A percentile compares a stretch with the other conserved stretches of the same genome.
Evolutionary conservation across 2,113 vertebrate species (phyloP).

Genomic region (Rhinopomastus cyanomelas): DNA sequence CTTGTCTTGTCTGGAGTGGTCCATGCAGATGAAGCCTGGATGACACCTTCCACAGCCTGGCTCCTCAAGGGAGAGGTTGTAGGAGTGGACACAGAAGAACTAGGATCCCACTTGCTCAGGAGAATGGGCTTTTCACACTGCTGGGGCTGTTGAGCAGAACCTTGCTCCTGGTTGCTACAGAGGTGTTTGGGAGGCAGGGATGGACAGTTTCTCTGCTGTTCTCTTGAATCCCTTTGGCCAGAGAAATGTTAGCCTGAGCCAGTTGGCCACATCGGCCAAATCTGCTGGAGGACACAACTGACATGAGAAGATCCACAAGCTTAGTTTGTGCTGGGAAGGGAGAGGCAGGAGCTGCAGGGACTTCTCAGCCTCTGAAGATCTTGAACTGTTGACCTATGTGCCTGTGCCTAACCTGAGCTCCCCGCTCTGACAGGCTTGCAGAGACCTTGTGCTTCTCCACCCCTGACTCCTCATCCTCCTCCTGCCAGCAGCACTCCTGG

Average conservation of each 20-base stretch:
- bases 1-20: not conserved
- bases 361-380: not conserved
- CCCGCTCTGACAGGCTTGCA: not conserved
- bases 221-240: not conserved
- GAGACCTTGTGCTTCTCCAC: not conserved
- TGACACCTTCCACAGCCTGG: not conserved
- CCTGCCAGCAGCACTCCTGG: not conserved
- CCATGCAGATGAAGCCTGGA: not conserved
- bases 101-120: not conserved
- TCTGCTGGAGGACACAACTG: not conserved
- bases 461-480: not conserved
- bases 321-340: not conserved
- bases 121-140: not conserved
- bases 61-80: not conserved
- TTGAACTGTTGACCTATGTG: not conserved
- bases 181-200: not conserved
- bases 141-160: not conserved
- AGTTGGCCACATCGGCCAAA: not conserved
- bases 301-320: accelerated
- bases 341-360: not conserved
- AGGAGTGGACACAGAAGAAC: no score
- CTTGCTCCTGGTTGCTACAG: not conserved
- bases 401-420: not conserved
- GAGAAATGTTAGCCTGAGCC: not conserved
- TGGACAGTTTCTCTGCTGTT: not conserved